A percentile compares a stretch with the other conserved stretches of the same genome.
Conservation (phyloP, 2,888 invertebrate genomes). For the Junonia oenone region DNA sequence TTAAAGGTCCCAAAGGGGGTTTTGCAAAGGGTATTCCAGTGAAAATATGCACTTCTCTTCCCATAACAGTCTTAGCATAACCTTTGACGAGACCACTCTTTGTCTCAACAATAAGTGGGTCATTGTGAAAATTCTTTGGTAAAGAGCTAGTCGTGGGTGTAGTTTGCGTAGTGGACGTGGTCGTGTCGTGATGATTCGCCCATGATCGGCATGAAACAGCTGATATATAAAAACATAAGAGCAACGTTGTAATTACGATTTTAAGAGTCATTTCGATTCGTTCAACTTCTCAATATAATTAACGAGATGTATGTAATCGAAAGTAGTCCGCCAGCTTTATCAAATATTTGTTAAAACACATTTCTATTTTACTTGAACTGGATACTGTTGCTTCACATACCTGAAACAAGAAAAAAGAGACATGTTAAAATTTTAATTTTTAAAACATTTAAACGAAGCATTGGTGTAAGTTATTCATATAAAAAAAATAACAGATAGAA, state of each 20-base stretch:
- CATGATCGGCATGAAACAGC: slow-evolving; percentile 63
- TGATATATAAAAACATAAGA: slow-evolving; percentile 55
- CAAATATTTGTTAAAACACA: slow-evolving; percentile 68
- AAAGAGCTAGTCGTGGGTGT: slow-evolving; percentile 67
- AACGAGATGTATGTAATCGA: slow-evolving; percentile 58
- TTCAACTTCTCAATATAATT: slow-evolving; percentile 30
- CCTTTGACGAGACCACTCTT: slow-evolving; percentile 90
- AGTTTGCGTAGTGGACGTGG: slow-evolving; percentile 71
- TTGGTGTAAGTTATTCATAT: no score
- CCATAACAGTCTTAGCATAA: slow-evolving; percentile 87
- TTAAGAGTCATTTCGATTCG: slow-evolving; percentile 55
- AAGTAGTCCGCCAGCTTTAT: slow-evolving; percentile 67
- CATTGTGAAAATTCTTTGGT: slow-evolving; percentile 78
- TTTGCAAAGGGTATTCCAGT: slow-evolving; percentile 95
- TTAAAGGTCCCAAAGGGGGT: slow-evolving; percentile 90
- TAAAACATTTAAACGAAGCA: neutral
- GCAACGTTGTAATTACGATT: slow-evolving; percentile 65
- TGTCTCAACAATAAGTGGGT: slow-evolving; percentile 90
- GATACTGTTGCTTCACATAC: slow-evolving; percentile 36
- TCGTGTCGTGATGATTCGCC: slow-evolving; percentile 76
- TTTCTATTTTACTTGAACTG: slow-evolving; percentile 46
- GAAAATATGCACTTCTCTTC: slow-evolving; percentile 92
- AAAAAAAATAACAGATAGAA: no score
- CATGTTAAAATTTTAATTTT: slow-evolving; percentile 2
- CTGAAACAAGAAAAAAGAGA: slow-evolving; percentile 53